Conservation (phyloP, 2,888 invertebrate species). For the Exephanes ischioxanthus region DNA sequence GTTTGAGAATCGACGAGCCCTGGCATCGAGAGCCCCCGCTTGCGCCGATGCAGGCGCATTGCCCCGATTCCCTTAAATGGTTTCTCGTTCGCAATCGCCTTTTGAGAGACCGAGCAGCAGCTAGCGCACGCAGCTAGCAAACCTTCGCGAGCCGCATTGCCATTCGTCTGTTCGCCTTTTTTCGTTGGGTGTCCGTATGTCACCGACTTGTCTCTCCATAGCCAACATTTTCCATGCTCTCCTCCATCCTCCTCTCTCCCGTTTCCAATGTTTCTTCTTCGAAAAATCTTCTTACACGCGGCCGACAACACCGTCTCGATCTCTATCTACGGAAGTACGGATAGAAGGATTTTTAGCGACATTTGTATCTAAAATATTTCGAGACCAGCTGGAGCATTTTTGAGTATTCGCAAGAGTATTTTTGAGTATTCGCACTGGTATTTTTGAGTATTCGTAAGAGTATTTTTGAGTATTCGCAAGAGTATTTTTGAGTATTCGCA, state of each 20-base stretch:
- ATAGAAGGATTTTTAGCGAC: too few relatives aligned
- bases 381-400: too few relatives aligned
- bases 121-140: conserved; percentile 36
- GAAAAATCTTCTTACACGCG: conserved; percentile 30
- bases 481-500: too few relatives aligned
- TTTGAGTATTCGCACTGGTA: too few relatives aligned
- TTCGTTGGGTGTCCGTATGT: conserved; percentile 49
- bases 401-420: too few relatives aligned
- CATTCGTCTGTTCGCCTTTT: conserved; percentile 70
- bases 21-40: conserved; percentile 23
- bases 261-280: conserved; percentile 39
- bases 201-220: conserved; percentile 23
- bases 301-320: background rate
- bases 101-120: conserved; percentile 69
- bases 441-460: too few relatives aligned
- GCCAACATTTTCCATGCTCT: conserved; percentile 24
- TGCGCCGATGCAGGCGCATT: conserved; percentile 71
- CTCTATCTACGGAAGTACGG: background rate
- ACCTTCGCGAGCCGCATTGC: conserved; percentile 69
- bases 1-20: conserved; percentile 74
- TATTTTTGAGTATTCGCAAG: too few relatives aligned
- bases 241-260: conserved; percentile 11
- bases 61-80: conserved; percentile 82
- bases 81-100: conserved; percentile 79
- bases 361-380: too few relatives aligned